Evolutionary conservation across 2,113 vertebrate genomes (phyloP).

Genomic region (Aramus guarauna): DNA sequence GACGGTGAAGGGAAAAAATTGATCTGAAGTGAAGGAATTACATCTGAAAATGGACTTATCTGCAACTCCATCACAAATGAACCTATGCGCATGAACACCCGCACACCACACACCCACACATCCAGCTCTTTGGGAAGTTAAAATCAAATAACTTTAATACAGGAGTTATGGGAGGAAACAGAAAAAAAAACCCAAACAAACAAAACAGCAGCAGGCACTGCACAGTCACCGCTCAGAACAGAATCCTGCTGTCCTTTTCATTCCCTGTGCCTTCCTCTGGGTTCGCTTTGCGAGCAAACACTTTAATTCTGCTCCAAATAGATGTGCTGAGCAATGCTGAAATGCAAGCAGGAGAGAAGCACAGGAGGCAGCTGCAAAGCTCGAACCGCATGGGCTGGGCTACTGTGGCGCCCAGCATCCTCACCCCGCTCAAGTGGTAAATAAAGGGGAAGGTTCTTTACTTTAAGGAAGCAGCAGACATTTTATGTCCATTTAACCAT

Average conservation of each 20-base stretch:
- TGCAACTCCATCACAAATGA: neutral
- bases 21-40: neutral
- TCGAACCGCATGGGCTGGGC: neutral
- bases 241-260: neutral
- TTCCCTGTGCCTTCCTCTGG: neutral
- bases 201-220: neutral
- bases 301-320: constrained; percentile 40
- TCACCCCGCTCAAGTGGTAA: neutral
- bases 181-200: neutral
- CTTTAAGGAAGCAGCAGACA: neutral
- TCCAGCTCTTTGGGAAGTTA: neutral
- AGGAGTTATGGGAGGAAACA: neutral
- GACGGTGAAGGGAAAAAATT: neutral
- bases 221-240: neutral
- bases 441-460: neutral
- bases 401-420: neutral
- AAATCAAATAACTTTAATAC: neutral
- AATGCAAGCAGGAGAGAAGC: neutral
- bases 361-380: neutral
- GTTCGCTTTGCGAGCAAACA: neutral
- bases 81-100: neutral
- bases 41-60: neutral
- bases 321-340: constrained; percentile 15
- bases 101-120: neutral
- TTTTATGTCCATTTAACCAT: neutral